Conservation (phyloP, 2,113 vertebrate species). For the Amphiprion percula region DNA sequence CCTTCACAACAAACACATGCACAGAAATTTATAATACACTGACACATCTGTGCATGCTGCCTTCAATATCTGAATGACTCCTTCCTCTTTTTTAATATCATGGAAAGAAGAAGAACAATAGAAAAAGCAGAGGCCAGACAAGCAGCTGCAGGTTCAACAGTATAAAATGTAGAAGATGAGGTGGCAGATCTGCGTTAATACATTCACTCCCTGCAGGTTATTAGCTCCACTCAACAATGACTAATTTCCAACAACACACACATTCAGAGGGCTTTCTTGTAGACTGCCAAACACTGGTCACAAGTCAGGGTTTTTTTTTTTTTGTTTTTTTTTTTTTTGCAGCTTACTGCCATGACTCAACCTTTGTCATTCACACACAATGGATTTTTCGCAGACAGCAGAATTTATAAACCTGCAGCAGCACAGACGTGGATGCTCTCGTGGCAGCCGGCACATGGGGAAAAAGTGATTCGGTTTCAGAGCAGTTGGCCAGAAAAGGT, state of each 20-base stretch:
- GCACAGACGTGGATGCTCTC: constrained; percentile 19
- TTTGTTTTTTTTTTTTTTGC: background rate
- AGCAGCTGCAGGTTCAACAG: constrained; percentile 39
- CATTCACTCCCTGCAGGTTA: background rate
- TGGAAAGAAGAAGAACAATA: constrained; percentile 59
- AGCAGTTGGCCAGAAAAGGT: constrained; percentile 1
- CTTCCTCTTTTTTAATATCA: constrained; percentile 66
- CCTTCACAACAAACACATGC: background rate
- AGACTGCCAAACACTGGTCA: constrained; percentile 22
- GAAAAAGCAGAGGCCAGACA: constrained; percentile 30
- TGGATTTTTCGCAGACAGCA: constrained; percentile 31
- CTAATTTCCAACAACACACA: background rate
- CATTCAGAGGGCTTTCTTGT: background rate
- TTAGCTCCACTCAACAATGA: constrained; percentile 16
- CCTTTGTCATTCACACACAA: constrained; percentile 35
- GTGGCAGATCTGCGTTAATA: background rate
- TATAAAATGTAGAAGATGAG: constrained; percentile 3
- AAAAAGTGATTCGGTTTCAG: constrained; percentile 17
- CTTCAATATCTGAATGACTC: constrained; percentile 25
- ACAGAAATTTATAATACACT: constrained; percentile 28
- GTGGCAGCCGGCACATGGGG: background rate
- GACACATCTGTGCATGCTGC: constrained; percentile 51
- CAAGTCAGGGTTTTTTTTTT: background rate
- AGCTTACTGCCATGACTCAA: constrained; percentile 43
- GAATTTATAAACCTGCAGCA: constrained; percentile 23